Base-by-base conservation (phyloP, 2,888 invertebrate genomes). In the Gari tellinella region DNA sequence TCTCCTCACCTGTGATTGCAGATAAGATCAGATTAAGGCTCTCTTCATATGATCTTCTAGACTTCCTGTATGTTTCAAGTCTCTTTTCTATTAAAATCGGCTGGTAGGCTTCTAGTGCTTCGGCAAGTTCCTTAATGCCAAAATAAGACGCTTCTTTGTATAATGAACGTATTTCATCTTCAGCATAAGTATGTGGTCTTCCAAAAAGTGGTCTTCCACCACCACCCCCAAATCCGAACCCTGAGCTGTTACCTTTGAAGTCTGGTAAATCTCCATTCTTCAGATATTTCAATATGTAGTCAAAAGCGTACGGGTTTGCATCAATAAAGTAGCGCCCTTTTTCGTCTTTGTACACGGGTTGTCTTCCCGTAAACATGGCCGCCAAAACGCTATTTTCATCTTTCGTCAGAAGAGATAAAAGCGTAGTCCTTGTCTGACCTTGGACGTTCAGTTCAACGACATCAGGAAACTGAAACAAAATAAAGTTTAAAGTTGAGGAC, bases 351-450 rank as follows among this genome's bases (percentile, higher is more conserved):
- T 83, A 80, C 7, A 86, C 70, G 3, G 77, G 68, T 56, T 80
- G 85, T 21, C 84, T 75, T 10, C 90, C 89, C 57, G 88, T 87
- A 67, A 90, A 90, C 89, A 90, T 90, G 60, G 86, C 85, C 8
- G 86, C 85, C 61, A 90, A 67, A 84, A 85, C 85, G 49, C 86
- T 87, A 72, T 85, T 83, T 25, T 79, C 75, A 37, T 83, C 78
- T 63, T 86, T 87, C 8, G 79, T 80, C 17, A 90, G 76, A 0
- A 89, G 90, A 7, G 86, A 72, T 19, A 86, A 79, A 8, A 84
- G 77, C 0, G 90, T 88, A 12, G 84, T 86, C 67, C 80, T 88
- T 53, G 75, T 77, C 12, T 70, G 65, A 2, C 90, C 90, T 12
- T 89, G 88, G 12, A 90, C 89, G 83, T 88, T 89, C 23, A 90